Percentiles rank a stretch among this genome's conserved stretches.
phyloP scores from a whole-genome alignment of 1,140 invertebrate genomes.

The Drosophila miranda region DNA sequence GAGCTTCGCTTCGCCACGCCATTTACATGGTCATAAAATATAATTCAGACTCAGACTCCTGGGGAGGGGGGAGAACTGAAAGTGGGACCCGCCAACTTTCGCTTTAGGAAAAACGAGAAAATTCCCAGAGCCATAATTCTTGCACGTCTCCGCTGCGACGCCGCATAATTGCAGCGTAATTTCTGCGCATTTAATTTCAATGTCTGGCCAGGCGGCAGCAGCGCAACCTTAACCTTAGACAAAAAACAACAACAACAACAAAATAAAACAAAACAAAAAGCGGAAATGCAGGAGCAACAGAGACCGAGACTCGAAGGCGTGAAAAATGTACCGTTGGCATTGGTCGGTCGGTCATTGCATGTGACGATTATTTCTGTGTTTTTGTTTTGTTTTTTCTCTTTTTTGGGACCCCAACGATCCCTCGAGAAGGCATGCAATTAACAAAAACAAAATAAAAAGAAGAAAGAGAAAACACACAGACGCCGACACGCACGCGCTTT shows the following conservation, averaged over 20 bases:
- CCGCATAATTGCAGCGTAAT: conserved; percentile 76
- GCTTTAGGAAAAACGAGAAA: conserved; percentile 40
- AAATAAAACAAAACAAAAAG: conserved; percentile 4
- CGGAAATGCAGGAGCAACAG: conserved; percentile 29
- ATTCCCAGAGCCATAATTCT: conserved; percentile 73
- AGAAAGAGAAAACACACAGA: conserved; percentile 19
- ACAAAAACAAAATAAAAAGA: conserved; percentile 26
- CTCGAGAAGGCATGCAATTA: conserved; percentile 41
- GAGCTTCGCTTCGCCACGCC: conserved; percentile 32
- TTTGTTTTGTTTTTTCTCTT: conserved; percentile 18
- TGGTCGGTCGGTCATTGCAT: conserved; percentile 9
- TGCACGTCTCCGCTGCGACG: conserved; percentile 59
- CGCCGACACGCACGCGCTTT: too few species aligned
- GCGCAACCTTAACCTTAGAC: conserved; percentile 64
- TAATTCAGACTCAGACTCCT: conserved; percentile 10
- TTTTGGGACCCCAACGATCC: conserved; percentile 31
- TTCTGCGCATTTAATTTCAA: conserved; percentile 70
- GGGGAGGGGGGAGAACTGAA: conserved; percentile 6
- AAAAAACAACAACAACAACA: background rate
- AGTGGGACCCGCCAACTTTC: conserved; percentile 42
- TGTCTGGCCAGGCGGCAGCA: conserved; percentile 33
- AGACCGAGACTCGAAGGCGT: conserved; percentile 13
- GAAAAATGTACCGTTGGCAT: conserved; percentile 29
- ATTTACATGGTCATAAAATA: conserved; percentile 69
- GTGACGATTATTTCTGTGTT: conserved; percentile 42